A percentile compares a stretch with the other conserved stretches of the same genome.
Evolutionary conservation across 2,113 vertebrate genomes (phyloP).

Genomic region (Andinoacara biseriatus): DNA sequence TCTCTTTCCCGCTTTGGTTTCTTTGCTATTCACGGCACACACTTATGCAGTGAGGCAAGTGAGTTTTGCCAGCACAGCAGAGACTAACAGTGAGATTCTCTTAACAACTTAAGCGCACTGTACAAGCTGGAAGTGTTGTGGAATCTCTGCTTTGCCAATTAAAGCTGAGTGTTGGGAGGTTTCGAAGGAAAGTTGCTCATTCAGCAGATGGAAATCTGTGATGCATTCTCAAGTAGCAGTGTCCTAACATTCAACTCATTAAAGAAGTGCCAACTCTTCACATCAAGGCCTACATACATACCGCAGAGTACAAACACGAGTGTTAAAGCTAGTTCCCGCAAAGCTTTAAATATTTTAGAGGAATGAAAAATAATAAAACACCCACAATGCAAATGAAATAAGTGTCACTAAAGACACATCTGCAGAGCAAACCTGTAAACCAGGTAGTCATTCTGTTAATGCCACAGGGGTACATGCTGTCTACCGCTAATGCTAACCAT

Average conservation of each 20-base stretch:
- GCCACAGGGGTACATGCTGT: constrained; percentile 34
- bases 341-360: neutral
- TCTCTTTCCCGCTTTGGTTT: constrained; percentile 3
- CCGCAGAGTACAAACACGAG: neutral
- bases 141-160: constrained; percentile 65
- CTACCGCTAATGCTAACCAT: constrained; percentile 44
- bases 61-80: constrained; percentile 66
- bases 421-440: constrained; percentile 24
- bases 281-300: constrained; percentile 14
- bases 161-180: constrained; percentile 38
- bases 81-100: constrained; percentile 51
- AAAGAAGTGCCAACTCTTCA: constrained; percentile 22
- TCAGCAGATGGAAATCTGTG: constrained; percentile 57
- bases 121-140: constrained; percentile 39
- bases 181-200: constrained; percentile 32
- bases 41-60: constrained; percentile 45
- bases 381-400: constrained; percentile 21
- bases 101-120: constrained; percentile 40
- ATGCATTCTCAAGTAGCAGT: constrained; percentile 48
- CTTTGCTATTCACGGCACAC: constrained; percentile 63
- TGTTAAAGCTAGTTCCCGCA: neutral
- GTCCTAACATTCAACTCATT: constrained; percentile 39
- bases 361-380: constrained; percentile 14
- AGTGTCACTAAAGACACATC: constrained; percentile 6
- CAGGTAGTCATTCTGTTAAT: constrained; percentile 7